phyloP scores from a whole-genome alignment of 2,888 invertebrate genomes.

The Pandemis corylana region DNA sequence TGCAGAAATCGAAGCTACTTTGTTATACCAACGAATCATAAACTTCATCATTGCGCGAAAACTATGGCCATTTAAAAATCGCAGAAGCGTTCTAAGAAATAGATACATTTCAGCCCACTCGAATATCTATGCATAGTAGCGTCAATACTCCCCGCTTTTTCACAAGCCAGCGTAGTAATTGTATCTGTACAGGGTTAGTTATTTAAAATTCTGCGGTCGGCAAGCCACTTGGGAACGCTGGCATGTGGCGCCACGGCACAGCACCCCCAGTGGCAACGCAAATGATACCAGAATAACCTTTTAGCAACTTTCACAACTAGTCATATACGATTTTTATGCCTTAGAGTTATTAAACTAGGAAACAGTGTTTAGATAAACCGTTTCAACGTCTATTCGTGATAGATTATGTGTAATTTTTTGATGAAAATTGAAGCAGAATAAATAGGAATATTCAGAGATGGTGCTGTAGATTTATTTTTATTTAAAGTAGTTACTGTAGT shows the following conservation, averaged over 20 bases:
- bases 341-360: not conserved
- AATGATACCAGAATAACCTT: slow-evolving; percentile 16
- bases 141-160: too few species aligned
- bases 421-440: too few species aligned
- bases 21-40: too few species aligned
- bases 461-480: not conserved
- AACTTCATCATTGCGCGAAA: too few species aligned
- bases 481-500: not conserved
- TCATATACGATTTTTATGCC: not conserved
- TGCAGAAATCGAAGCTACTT: too few species aligned
- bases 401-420: too few species aligned
- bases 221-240: slow-evolving; percentile 28
- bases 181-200: not conserved
- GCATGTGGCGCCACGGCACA: not conserved
- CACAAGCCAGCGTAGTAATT: not conserved
- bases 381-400: too few species aligned
- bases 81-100: too few species aligned
- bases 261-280: slow-evolving; percentile 8
- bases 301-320: not conserved
- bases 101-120: too few species aligned
- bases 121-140: too few species aligned
- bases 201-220: slow-evolving; percentile 30
- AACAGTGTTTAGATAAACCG: not conserved
- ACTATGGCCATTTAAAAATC: too few species aligned
- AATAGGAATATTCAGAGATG: not conserved